These are phyloP conservation scores for Ictalurus furcatus DNA, from an alignment of 2,113 vertebrate species.

Conservation along the genomic window DNA sequence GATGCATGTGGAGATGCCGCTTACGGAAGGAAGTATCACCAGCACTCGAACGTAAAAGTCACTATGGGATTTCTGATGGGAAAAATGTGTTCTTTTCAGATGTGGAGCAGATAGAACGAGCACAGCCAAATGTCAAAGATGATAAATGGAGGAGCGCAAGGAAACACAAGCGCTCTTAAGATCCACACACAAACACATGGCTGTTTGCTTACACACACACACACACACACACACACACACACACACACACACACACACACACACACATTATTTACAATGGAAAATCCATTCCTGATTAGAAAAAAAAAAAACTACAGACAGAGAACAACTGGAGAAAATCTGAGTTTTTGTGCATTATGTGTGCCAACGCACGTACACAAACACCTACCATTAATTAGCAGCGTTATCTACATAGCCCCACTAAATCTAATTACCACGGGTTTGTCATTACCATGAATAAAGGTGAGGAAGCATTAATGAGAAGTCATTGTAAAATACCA, in stretches of 20 bases:
- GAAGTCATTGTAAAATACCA: slow-evolving; percentile 43
- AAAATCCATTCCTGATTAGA: slow-evolving; percentile 10
- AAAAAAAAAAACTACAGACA: neutral
- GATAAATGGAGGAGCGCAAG: slow-evolving; percentile 75
- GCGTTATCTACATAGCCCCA: slow-evolving; percentile 56
- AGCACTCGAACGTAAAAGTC: slow-evolving; percentile 68
- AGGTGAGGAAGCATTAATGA: slow-evolving; percentile 57
- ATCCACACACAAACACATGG: slow-evolving; percentile 51
- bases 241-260: slow-evolving; percentile 29
- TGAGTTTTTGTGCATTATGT: slow-evolving; percentile 40
- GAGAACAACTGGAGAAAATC: neutral
- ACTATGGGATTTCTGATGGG: slow-evolving; percentile 77
- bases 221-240: slow-evolving; percentile 41
- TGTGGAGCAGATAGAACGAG: slow-evolving; percentile 73
- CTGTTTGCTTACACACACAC: slow-evolving; percentile 35
- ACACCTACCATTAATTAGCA: slow-evolving; percentile 57
- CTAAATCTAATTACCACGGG: slow-evolving; percentile 57
- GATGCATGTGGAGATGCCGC: slow-evolving; percentile 63
- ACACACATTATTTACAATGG: slow-evolving; percentile 21
- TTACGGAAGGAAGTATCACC: slow-evolving; percentile 69
- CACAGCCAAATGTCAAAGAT: slow-evolving; percentile 79
- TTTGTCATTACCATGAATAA: slow-evolving; percentile 58
- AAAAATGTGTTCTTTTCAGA: slow-evolving; percentile 79
- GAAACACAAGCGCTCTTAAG: slow-evolving; percentile 64
- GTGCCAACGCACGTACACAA: slow-evolving; percentile 50